These are phyloP conservation scores for Calliphora vicina DNA, from an alignment of 1,140 invertebrate species.

Conservation along the genomic window DNA sequence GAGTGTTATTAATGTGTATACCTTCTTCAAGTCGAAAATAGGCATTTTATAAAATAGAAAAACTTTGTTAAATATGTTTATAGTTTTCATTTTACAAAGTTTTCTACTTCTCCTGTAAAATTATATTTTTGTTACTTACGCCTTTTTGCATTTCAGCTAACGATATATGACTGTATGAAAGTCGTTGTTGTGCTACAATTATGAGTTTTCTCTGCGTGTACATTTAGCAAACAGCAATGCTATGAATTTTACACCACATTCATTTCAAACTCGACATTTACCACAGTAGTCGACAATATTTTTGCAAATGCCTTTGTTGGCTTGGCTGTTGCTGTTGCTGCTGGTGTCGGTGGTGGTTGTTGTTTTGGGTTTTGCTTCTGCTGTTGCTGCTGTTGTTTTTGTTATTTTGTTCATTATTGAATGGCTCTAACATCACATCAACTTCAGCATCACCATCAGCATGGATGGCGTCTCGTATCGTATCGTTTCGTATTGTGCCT, in stretches of 20 bases:
- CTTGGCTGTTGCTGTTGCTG: not conserved
- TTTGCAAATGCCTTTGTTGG: not conserved
- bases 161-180: too few relatives aligned
- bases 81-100: too few relatives aligned
- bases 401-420: slow-evolving; percentile 26
- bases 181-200: too few relatives aligned
- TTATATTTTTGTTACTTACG: too few relatives aligned
- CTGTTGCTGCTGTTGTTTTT: not conserved
- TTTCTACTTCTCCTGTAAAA: too few relatives aligned
- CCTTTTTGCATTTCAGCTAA: too few relatives aligned
- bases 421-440: slow-evolving; percentile 25
- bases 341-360: not conserved
- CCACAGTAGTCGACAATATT: slow-evolving; percentile 21
- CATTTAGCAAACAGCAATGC: not conserved
- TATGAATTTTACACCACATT: slow-evolving; percentile 11
- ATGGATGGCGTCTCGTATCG: slow-evolving; percentile 22
- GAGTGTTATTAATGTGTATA: too few relatives aligned
- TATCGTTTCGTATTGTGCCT: not conserved
- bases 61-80: too few relatives aligned
- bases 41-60: too few relatives aligned
- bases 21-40: too few relatives aligned
- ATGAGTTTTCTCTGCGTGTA: too few relatives aligned
- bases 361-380: not conserved
- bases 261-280: not conserved
- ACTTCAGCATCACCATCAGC: not conserved